Percentiles rank a stretch among this genome's conserved stretches.
Conservation (phyloP, 2,888 invertebrate species). For the Pegoplata infirma region DNA sequence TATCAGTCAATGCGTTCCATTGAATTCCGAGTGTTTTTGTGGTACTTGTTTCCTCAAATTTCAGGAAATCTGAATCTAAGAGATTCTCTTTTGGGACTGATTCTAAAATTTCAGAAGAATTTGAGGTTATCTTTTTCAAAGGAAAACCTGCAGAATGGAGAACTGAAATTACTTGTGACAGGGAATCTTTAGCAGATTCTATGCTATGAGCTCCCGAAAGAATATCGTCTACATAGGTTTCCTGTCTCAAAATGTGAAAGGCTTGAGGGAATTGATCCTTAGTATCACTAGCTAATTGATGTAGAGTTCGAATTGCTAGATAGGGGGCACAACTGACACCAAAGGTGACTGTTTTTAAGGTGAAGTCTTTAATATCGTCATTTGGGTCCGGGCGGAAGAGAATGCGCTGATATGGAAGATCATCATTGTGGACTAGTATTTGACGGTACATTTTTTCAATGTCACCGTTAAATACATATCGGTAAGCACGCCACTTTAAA, state of each 20-base stretch:
- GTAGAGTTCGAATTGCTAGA: slow-evolving; percentile 11
- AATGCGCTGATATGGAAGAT: not conserved
- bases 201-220: slow-evolving; percentile 47
- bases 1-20: too few relatives aligned
- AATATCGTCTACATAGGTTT: slow-evolving; percentile 58
- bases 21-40: too few relatives aligned
- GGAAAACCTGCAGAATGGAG: too few relatives aligned
- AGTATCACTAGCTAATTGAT: not conserved
- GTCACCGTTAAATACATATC: not conserved
- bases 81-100: too few relatives aligned
- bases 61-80: too few relatives aligned
- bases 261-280: not conserved
- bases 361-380: not conserved
- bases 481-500: not conserved
- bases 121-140: too few relatives aligned
- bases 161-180: not conserved
- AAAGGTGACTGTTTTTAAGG: not conserved
- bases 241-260: not conserved
- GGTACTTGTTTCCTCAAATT: too few relatives aligned
- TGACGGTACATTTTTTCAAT: not conserved
- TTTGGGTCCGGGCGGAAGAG: not conserved
- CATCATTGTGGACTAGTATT: not conserved
- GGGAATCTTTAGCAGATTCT: slow-evolving; percentile 4
- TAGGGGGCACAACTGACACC: not conserved
- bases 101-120: too few relatives aligned